These are phyloP conservation scores for Caenorhabditis brenneri DNA, from an alignment of 1,140 invertebrate species.

Conservation along the genomic window DNA sequence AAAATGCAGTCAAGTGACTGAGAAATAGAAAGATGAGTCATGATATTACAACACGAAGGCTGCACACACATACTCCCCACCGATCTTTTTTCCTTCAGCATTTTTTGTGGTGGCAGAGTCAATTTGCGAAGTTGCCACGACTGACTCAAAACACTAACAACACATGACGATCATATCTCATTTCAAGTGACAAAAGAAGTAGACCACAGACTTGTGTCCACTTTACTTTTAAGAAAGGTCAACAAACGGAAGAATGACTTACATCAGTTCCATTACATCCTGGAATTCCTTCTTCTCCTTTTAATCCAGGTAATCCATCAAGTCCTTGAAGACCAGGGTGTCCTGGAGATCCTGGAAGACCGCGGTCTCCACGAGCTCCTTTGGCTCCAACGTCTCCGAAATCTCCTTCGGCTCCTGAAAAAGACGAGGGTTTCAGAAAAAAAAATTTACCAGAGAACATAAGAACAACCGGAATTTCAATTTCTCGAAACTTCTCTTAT, in stretches of 20 bases:
- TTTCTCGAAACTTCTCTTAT: not conserved
- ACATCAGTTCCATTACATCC: conserved; percentile 71
- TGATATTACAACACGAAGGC: not conserved
- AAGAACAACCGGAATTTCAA: no score
- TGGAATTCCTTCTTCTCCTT: conserved; percentile 68
- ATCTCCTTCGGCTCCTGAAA: conserved; percentile 63
- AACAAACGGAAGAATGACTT: conserved; percentile 44
- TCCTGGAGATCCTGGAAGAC: conserved; percentile 60
- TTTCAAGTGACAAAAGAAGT: not conserved
- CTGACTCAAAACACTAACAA: not conserved
- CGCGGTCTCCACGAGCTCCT: conserved; percentile 59
- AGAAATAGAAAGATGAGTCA: not conserved
- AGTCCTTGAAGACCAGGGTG: conserved; percentile 62
- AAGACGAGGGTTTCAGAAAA: not conserved
- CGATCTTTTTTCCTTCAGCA: not conserved
- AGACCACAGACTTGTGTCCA: no score
- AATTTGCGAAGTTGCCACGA: not conserved
- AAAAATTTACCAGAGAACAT: no score
- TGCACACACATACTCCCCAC: not conserved
- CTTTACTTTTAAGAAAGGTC: conserved; percentile 29
- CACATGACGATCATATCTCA: not conserved
- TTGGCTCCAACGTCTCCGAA: conserved; percentile 65
- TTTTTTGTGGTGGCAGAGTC: conserved; percentile 2
- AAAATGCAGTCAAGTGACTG: no score
- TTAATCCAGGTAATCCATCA: conserved; percentile 68